Percentiles rank a stretch among this genome's conserved stretches.
Evolutionary conservation across 37 sponge, comb jelly and placozoan genomes (phyloP).

Genomic region (Tethya wilhelma): DNA sequence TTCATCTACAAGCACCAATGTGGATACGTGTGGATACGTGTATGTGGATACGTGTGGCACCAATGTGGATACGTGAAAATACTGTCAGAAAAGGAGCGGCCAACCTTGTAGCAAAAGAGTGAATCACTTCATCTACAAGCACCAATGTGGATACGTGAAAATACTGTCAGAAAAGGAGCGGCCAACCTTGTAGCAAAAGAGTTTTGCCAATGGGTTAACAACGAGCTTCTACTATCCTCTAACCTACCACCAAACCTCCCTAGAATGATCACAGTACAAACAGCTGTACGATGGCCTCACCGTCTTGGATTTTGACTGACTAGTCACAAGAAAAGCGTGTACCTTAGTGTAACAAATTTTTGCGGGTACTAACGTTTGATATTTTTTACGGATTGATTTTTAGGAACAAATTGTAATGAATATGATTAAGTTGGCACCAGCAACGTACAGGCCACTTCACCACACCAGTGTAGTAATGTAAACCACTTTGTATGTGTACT

Average conservation of each 20-base stretch:
- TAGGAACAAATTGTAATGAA: too few relatives aligned
- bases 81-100: conserved; percentile 2
- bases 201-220: conserved; percentile 38
- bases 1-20: conserved; percentile 2
- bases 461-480: too few relatives aligned
- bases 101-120: not conserved
- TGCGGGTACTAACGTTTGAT: too few relatives aligned
- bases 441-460: too few relatives aligned
- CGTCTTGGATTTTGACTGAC: conserved; percentile 18
- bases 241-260: not conserved
- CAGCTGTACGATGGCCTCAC: not conserved
- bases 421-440: too few relatives aligned
- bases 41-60: too few relatives aligned
- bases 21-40: conserved; percentile 8
- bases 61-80: conserved; percentile 2
- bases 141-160: not conserved
- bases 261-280: not conserved
- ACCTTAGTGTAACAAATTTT: too few relatives aligned
- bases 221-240: not conserved
- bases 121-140: conserved; percentile 17
- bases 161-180: conserved; percentile 8
- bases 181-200: not conserved
- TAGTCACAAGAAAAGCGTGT: conserved; percentile 15
- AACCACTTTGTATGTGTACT: too few relatives aligned
- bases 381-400: too few relatives aligned